These are phyloP conservation scores for Sceliomorpha sp. DNA, from an alignment of 2,888 invertebrate genomes.

Conservation along the genomic window DNA sequence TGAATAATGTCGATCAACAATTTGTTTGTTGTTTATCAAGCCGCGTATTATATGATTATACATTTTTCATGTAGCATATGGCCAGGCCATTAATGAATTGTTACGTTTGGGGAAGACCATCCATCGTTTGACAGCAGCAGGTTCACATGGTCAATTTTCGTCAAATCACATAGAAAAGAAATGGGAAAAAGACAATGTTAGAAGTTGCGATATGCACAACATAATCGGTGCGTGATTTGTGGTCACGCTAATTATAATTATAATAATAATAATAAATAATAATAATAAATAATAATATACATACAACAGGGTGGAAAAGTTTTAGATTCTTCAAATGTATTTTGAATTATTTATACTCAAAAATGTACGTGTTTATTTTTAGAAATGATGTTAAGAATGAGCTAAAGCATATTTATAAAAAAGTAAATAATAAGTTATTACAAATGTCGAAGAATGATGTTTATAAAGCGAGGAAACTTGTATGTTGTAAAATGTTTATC, in stretches of 20 bases:
- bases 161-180: conserved; percentile 81
- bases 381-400: too few relatives aligned
- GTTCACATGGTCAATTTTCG: conserved; percentile 80
- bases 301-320: neutral
- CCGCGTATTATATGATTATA: conserved; percentile 1
- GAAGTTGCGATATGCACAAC: conserved; percentile 58
- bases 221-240: conserved; percentile 27
- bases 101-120: conserved; percentile 74
- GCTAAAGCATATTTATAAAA: too few relatives aligned
- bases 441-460: neutral
- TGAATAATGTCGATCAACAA: conserved; percentile 6
- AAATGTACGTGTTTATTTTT: too few relatives aligned
- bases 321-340: too few relatives aligned
- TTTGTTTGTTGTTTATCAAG: conserved; percentile 3
- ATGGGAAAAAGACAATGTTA: conserved; percentile 80
- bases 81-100: conserved; percentile 12
- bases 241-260: conserved; percentile 24
- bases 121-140: conserved; percentile 80
- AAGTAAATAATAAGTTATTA: too few relatives aligned
- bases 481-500: conserved; percentile 5
- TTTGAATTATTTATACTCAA: too few relatives aligned
- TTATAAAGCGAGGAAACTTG: neutral
- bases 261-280: conserved; percentile 12
- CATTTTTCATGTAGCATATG: neutral
- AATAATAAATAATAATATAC: too few relatives aligned